Evolutionary conservation across 2,888 invertebrate species (phyloP).

Genomic region (Mimas tiliae): DNA sequence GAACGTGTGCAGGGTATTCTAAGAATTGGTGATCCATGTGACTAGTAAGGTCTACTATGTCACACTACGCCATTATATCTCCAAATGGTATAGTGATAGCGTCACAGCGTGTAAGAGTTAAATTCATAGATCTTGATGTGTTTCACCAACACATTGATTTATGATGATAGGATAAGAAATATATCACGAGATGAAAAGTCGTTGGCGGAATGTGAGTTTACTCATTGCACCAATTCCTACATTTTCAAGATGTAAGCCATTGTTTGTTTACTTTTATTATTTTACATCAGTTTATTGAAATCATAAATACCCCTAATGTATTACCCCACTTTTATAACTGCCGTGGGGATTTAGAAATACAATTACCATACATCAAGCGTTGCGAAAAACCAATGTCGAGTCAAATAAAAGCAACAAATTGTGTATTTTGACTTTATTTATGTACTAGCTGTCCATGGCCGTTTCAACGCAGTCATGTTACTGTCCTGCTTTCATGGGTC

Average conservation of each 20-base stretch:
- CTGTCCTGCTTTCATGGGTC: too few relatives aligned
- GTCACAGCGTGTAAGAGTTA: too few relatives aligned
- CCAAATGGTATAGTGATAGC: too few relatives aligned
- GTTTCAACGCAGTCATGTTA: too few relatives aligned
- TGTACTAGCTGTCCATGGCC: too few relatives aligned
- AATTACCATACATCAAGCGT: neutral
- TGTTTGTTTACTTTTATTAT: too few relatives aligned
- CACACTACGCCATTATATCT: neutral
- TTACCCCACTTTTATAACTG: neutral
- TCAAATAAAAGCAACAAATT: neutral
- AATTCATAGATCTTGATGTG: neutral
- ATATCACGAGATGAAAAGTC: too few relatives aligned
- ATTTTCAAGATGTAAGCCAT: too few relatives aligned
- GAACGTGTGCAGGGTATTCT: constrained; percentile 20
- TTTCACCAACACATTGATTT: too few relatives aligned
- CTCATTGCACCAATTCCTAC: too few relatives aligned
- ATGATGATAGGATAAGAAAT: too few relatives aligned
- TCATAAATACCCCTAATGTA: neutral
- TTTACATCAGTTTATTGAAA: neutral
- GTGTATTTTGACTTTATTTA: neutral
- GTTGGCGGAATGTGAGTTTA: too few relatives aligned
- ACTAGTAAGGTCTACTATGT: neutral
- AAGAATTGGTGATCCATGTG: constrained; percentile 9
- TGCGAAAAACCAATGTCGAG: neutral
- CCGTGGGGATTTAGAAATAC: neutral